A percentile compares a stretch with the other conserved stretches of the same genome.
phyloP scores from a whole-genome alignment of 1,140 invertebrate species.

The Battus philenor region DNA sequence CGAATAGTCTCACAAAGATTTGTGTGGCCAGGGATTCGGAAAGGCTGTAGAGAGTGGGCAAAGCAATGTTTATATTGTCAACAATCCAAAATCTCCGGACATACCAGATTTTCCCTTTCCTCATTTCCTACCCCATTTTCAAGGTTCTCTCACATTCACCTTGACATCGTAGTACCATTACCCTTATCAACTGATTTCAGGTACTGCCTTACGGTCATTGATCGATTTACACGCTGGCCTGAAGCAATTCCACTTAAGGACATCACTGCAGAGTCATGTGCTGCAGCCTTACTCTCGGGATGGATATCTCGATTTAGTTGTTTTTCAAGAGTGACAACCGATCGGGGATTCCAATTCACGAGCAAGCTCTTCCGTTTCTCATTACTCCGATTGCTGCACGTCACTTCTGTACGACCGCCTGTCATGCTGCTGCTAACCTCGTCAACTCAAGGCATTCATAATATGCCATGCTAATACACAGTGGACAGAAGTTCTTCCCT shows the following conservation, averaged over 20 bases:
- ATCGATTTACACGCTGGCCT: too few species aligned
- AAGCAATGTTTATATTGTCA: conserved; percentile 23
- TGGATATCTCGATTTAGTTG: conserved; percentile 22
- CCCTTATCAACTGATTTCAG: conserved; percentile 21
- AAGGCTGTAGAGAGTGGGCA: conserved; percentile 36
- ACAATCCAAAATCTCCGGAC: too few species aligned
- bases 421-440: too few species aligned
- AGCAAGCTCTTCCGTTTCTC: too few species aligned
- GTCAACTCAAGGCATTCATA: too few species aligned
- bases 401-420: too few species aligned
- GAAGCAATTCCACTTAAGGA: conserved; percentile 27
- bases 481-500: too few species aligned
- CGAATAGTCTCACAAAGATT: conserved; percentile 49
- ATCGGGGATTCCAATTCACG: too few species aligned
- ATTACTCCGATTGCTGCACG: too few species aligned
- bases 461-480: too few species aligned
- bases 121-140: conserved; percentile 21
- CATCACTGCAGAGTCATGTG: conserved; percentile 18
- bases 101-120: conserved; percentile 22
- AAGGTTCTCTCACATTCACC: conserved; percentile 34
- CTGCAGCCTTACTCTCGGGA: conserved; percentile 4
- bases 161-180: conserved; percentile 52
- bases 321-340: too few species aligned
- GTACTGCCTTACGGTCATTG: conserved; percentile 42
- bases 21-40: too few species aligned